Percentiles rank a stretch among this genome's conserved stretches.
These are phyloP conservation scores for Procambarus virginalis DNA, from an alignment of 1,140 invertebrate species.

Conservation along the genomic window DNA sequence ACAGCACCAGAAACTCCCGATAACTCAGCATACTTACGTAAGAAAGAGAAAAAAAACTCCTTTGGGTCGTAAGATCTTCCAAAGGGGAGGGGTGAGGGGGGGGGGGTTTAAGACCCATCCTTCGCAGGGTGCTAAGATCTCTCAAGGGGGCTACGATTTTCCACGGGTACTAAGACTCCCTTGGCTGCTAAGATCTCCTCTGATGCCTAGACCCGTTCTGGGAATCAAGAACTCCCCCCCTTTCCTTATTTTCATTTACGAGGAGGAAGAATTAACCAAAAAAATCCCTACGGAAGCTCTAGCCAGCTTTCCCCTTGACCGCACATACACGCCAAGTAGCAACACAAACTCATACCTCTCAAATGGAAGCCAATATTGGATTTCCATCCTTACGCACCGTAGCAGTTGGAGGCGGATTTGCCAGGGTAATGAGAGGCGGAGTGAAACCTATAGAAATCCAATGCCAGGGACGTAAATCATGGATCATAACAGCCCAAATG, in stretches of 20 bases:
- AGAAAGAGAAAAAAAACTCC: too few species aligned
- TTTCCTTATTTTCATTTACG: background rate
- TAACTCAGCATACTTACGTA: background rate
- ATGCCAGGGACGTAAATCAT: slow-evolving; percentile 25
- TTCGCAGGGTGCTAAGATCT: too few species aligned
- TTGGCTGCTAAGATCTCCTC: too few species aligned
- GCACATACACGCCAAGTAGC: background rate
- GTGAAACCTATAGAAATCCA: slow-evolving; percentile 12
- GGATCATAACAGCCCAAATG: slow-evolving; percentile 40
- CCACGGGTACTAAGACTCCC: background rate
- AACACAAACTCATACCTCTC: background rate
- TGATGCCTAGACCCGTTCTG: too few species aligned
- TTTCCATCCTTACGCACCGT: background rate
- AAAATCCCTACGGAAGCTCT: background rate
- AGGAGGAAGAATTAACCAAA: background rate
- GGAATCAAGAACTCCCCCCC: too few species aligned
- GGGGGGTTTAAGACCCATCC: background rate
- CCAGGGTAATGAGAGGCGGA: slow-evolving; percentile 5
- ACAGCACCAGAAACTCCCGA: background rate
- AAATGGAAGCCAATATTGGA: background rate
- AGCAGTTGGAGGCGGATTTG: background rate
- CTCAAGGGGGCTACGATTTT: background rate
- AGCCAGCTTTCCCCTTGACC: background rate
- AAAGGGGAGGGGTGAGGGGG: too few species aligned
- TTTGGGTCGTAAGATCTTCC: too few species aligned